Evolutionary conservation across 2,113 vertebrate genomes (phyloP).

Genomic region (Myotis brandtii): DNA sequence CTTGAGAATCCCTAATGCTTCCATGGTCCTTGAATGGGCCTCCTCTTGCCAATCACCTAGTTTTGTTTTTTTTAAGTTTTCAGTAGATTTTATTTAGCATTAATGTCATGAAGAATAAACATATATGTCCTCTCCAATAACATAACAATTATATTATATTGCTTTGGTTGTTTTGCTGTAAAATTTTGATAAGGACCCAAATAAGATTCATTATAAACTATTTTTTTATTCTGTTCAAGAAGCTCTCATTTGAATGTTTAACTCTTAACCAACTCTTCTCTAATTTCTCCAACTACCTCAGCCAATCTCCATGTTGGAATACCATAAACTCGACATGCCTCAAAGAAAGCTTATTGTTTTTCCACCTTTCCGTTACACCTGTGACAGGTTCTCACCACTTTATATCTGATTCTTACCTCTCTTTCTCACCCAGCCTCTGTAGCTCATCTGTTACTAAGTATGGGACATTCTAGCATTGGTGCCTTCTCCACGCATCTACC

Average conservation of each 20-base stretch:
- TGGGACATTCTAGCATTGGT: neutral
- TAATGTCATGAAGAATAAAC: neutral
- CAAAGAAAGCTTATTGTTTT: neutral
- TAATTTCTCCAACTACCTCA: neutral
- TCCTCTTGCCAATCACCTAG: neutral
- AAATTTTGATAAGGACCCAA: conserved; percentile 14
- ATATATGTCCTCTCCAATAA: neutral
- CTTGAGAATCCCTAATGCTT: neutral
- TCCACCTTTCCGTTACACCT: neutral
- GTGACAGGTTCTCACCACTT: neutral
- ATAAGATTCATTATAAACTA: neutral
- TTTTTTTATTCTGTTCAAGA: neutral
- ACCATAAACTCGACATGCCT: neutral
- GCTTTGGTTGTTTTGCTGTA: conserved; percentile 7
- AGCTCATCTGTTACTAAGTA: neutral
- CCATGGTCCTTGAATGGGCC: neutral
- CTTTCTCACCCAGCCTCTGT: neutral
- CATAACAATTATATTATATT: neutral
- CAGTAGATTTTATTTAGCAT: conserved; percentile 17
- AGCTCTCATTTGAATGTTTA: neutral
- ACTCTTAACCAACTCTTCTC: neutral
- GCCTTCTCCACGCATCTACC: neutral
- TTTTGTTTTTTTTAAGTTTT: neutral
- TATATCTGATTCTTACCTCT: neutral
- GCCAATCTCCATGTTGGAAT: neutral